Conservation (phyloP, 1,140 invertebrate species). For the Matsumurasca onukii region DNA sequence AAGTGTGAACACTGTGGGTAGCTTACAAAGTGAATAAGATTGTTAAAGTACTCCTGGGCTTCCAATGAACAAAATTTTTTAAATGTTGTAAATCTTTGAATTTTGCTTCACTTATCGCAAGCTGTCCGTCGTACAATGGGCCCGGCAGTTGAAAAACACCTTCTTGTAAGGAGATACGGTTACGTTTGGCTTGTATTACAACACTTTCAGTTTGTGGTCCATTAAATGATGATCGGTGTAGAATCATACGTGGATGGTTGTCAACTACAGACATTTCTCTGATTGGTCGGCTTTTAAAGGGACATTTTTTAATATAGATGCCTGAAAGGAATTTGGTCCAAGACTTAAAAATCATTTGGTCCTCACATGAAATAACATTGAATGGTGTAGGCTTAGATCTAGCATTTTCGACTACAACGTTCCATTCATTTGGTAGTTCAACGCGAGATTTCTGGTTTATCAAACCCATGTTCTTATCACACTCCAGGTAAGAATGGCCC, state of each 20-base stretch:
- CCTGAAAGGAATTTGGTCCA: constrained; percentile 26
- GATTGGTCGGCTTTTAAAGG: constrained; percentile 22
- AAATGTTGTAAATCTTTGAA: constrained; percentile 24
- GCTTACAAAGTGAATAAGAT: constrained; percentile 2
- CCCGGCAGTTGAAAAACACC: constrained; percentile 18
- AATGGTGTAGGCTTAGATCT: constrained; percentile 28
- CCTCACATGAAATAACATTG: constrained; percentile 25
- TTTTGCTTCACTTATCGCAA: constrained; percentile 21
- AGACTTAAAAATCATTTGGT: constrained; percentile 20
- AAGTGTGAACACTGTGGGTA: not conserved
- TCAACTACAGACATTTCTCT: constrained; percentile 23
- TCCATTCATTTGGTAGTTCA: constrained; percentile 30
- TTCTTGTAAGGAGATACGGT: constrained; percentile 16
- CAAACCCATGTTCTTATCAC: constrained; percentile 34
- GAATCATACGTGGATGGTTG: constrained; percentile 17
- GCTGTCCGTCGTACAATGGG: not conserved
- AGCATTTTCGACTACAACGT: constrained; percentile 7
- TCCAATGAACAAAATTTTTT: constrained; percentile 25
- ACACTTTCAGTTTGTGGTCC: constrained; percentile 29
- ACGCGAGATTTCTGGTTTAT: constrained; percentile 30
- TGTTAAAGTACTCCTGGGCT: constrained; percentile 30
- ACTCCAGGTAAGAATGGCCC: constrained; percentile 39
- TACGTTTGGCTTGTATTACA: constrained; percentile 24
- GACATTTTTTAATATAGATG: constrained; percentile 17
- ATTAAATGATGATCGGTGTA: constrained; percentile 26